These are phyloP conservation scores for Sylvia borin DNA, from an alignment of 2,797 vertebrate species.

Conservation along the genomic window DNA sequence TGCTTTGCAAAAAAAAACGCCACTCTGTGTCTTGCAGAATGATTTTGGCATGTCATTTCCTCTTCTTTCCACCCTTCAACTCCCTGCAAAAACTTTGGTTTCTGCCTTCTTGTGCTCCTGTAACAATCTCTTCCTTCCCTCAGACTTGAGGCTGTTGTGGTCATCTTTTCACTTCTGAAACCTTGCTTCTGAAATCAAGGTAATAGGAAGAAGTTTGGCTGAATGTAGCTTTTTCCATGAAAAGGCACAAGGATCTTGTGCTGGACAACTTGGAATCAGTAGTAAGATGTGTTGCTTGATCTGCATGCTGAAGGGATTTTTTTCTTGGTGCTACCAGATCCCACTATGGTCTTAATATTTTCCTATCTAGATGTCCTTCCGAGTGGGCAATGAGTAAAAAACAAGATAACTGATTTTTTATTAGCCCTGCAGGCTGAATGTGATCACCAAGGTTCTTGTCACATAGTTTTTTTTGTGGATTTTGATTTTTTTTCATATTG, in stretches of 20 bases:
- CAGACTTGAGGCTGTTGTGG: background rate
- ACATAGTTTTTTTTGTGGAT: background rate
- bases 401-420: conserved; percentile 17
- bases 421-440: conserved; percentile 1
- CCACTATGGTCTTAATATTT: background rate
- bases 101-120: background rate
- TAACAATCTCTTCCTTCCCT: background rate
- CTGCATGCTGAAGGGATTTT: background rate
- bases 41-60: background rate
- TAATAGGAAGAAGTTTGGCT: background rate
- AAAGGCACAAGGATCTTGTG: background rate
- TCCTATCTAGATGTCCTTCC: background rate
- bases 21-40: background rate
- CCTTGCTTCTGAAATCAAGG: background rate
- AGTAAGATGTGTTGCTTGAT: background rate
- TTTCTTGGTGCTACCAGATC: background rate
- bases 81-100: fast-evolving
- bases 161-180: background rate
- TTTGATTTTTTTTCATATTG: conserved; percentile 55
- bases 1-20: background rate
- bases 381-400: conserved; percentile 29
- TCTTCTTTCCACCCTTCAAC: background rate
- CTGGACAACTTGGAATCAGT: background rate
- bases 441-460: conserved; percentile 8
- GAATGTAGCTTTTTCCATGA: background rate